Conservation (phyloP, 1,140 invertebrate genomes). For the fruit fly (Drosophila melanogaster) region Release_6_plus_ISO1_MT NT_033777.3:15188001-15188500, state of each 20-base stretch:
- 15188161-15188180: slow-evolving; percentile 93
- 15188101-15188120: slow-evolving; percentile 99
- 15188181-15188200: not conserved
- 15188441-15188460: slow-evolving; percentile 97
- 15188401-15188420: slow-evolving; percentile 92
- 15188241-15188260: slow-evolving; percentile 95
- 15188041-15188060: slow-evolving; percentile 99
- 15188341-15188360: slow-evolving; percentile 97
- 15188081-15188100: slow-evolving; percentile 96
- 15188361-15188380: slow-evolving; percentile 94
- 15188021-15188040: slow-evolving; percentile 94
- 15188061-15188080: slow-evolving; percentile 95
- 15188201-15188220: not conserved
- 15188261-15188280: slow-evolving; percentile 97
- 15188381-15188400: slow-evolving; percentile 91
- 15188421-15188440: slow-evolving; percentile 94
- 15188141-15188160: slow-evolving; percentile 96
- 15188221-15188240: slow-evolving; percentile 88
- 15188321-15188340: slow-evolving; percentile 96
- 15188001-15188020: not conserved
- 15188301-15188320: slow-evolving; percentile 96
- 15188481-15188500: slow-evolving; percentile 84
- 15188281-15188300: slow-evolving; percentile 95
- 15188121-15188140: slow-evolving; percentile 95
- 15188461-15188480: slow-evolving; percentile 89